Base-by-base conservation (phyloP, 2,113 vertebrate species). In the Eretmochelys imbricata region DNA sequence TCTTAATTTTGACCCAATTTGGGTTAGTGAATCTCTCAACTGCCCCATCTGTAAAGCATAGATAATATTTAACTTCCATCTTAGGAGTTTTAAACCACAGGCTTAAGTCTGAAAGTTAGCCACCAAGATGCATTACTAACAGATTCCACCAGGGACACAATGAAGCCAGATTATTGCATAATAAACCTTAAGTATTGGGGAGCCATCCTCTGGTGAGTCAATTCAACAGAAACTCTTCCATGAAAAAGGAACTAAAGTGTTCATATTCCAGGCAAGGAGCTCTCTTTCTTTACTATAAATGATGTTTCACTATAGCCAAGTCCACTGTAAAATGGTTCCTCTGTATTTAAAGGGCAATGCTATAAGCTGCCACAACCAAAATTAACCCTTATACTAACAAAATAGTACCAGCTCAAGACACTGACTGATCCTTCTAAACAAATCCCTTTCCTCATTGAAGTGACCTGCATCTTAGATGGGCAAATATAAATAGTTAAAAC, bases 71-170 rank as follows among this genome's bases (percentile, higher is more conserved):
- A 65, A 8, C n/a, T 48, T 59, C 49, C 27, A 54, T 48, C 79
- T 57, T 92, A 91, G 90, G 75, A 55, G 55, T 91, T 94, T 35
- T 80, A 94, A 95, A 80, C 72, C 86, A 65, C 94, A 89, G 87
- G 90, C 1, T 80, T 55, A 94, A 96, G 75, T 22, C 65, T 89
- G 17, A 72, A 79, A 75, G 79, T 82, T 35, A 95, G 85, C n/a
- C 85, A 91, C 83, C 88, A 92, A 90, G 5, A 42, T 20, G 55
- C 82, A 55, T 89, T 93, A 46, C 35, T 51, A 86, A 24, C 13
- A 0, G 1, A 89, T 35, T 76, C 80, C 80, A 91, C 2, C 62
- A 80, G n/a, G 20, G 2, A 0, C 49, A 91, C 91, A 94, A 17
- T 0, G 2, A 91, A 82, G 0, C 1, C 48, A 42, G 27, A 10